phyloP scores from a whole-genome alignment of 2,113 vertebrate species.

The Ptilorrhoa leucosticta region DNA sequence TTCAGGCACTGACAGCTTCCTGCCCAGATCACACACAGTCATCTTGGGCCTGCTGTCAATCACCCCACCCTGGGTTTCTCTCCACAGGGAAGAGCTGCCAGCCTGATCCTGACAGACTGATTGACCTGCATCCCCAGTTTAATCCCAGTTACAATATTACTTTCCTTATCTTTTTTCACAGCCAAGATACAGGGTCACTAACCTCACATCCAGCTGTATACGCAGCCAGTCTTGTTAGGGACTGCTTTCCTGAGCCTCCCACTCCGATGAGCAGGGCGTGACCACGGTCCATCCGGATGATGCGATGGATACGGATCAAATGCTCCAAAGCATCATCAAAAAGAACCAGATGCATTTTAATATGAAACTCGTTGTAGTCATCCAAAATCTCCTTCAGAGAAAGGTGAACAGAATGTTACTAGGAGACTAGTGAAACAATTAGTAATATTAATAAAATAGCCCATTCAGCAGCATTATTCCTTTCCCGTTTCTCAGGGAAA shows the following conservation, averaged over 20 bases:
- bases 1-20: neutral
- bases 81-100: neutral
- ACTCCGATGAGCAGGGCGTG: slow-evolving; percentile 91
- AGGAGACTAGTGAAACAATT: neutral
- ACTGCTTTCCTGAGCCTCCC: slow-evolving; percentile 93
- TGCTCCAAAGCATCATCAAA: slow-evolving; percentile 96
- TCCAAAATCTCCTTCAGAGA: slow-evolving; percentile 86
- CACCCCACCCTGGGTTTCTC: neutral
- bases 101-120: neutral
- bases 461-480: neutral
- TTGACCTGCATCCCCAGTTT: accelerated
- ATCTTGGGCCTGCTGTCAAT: neutral
- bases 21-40: neutral
- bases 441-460: neutral
- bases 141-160: neutral
- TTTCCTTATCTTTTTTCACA: neutral
- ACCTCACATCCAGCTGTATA: slow-evolving; percentile 90
- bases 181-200: neutral
- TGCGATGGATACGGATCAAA: slow-evolving; percentile 85
- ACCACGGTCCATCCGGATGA: slow-evolving; percentile 86
- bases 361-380: slow-evolving; percentile 88
- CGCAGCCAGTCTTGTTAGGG: slow-evolving; percentile 86
- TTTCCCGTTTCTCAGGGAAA: neutral
- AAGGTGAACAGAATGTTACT: neutral
- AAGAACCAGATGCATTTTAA: slow-evolving; percentile 88